These are phyloP conservation scores for Galendromus occidentalis DNA, from an alignment of 1,140 invertebrate species.

Conservation along the genomic window DNA sequence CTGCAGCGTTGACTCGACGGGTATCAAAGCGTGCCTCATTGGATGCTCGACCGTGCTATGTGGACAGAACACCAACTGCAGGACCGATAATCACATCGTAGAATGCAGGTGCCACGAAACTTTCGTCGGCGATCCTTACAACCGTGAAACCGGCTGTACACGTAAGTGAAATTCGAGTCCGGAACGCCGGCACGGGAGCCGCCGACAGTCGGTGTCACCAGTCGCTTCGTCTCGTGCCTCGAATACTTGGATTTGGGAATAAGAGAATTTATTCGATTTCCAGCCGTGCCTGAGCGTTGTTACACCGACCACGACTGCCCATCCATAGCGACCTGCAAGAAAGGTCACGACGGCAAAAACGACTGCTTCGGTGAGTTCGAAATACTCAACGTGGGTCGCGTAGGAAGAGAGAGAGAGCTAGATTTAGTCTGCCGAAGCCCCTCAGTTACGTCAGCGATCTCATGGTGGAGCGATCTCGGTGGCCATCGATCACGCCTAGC, in stretches of 20 bases:
- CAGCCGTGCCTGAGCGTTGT: constrained; percentile 29
- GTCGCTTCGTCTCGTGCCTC: no score
- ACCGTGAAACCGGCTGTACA: constrained; percentile 29
- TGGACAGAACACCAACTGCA: constrained; percentile 2
- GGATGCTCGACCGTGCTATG: neutral
- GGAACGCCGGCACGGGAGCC: no score
- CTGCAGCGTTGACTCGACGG: constrained; percentile 42
- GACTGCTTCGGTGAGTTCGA: neutral
- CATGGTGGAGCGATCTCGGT: no score
- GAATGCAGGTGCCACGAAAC: constrained; percentile 48
- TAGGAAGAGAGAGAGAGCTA: no score
- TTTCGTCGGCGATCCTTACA: constrained; percentile 58
- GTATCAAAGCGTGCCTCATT: constrained; percentile 34
- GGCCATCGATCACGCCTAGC: no score
- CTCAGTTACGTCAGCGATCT: no score
- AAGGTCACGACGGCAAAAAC: neutral
- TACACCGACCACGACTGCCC: constrained; percentile 55
- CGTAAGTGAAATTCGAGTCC: neutral
- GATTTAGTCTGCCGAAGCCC: no score
- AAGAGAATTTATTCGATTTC: neutral
- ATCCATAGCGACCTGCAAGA: constrained; percentile 25
- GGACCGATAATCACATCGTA: neutral
- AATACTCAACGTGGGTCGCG: no score
- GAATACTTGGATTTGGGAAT: no score
- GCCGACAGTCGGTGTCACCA: no score